Base-by-base conservation (phyloP, 2,888 invertebrate genomes). In the Amphipoea lucens region DNA sequence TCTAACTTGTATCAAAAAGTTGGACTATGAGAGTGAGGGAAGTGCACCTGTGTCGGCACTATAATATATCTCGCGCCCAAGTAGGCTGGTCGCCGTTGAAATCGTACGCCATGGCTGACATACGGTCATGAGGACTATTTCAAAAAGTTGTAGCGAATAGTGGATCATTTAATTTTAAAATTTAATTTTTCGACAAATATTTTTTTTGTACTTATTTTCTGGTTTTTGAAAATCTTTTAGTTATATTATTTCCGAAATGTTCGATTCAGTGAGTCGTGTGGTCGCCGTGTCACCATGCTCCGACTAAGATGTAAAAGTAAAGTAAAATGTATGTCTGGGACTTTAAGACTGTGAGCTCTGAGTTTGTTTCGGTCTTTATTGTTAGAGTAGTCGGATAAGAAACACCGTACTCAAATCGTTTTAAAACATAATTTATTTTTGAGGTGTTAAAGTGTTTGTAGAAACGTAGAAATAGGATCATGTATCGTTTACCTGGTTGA, bases 401-500 rank as follows among this genome's bases (percentile, higher is more conserved):
- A 42, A 67, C 40, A n/a, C 4, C n/a, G 66, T 11, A 69, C 29
- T 23, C 29, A 14, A 14, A 51, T 36, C 51, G 23, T 54, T 51
- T 48, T 4, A 7, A 69, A n/a, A 23, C 2, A 36, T 0, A 29
- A 48, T 29, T 36, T 70, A 23, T 51, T 70, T 20, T 51, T 36
- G 29, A 36, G 14, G 12, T 36, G 23, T 36, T 3, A 29, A 29
- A 29, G 29, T 23, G 3, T 23, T 51, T 23, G 14, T 5, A 23
- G 0, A 14, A 23, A 23, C 14, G 5, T 17, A 23, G 23, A 57
- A 57, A 23, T 54, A 23, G 14, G 14, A 9, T 17, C 0, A 14
- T 17, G 70, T 11, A 3, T 54, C 3, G 23, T 9, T 2, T 36
- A 71, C 95, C 91, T 93, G 92, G 87, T 95, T 94, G 86, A 93